Evolutionary conservation across 2,113 vertebrate genomes (phyloP), one percentile per base, ranked within the genome.

Genomic region (Ardeotis arabs): DNA sequence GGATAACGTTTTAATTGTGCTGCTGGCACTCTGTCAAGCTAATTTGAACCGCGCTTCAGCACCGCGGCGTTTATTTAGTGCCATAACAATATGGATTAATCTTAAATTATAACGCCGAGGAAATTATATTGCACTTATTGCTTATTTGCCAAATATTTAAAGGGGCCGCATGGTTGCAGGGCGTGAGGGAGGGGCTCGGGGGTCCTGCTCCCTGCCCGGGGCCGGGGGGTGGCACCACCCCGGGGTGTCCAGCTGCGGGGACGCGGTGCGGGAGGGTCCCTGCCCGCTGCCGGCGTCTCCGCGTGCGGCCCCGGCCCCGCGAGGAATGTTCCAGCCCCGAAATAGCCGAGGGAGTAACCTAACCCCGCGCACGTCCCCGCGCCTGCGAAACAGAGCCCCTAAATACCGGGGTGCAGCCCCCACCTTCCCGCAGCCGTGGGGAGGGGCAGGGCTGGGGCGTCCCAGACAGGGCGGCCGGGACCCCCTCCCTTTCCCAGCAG

Each of bases 41-140:
- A 31, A 41, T 95, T 92, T 92, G 70, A 52, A 72, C 93, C 21
- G 92, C 70, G 3, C 94, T 96, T 91, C 96, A 64, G 93, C 91
- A 68, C 85, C 85, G 88, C 93, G 18, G 87, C 72, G 8, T 92
- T 97, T 94, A 33, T 96, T 91, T 90, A 96, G 90, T 87, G 81
- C 95, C 33, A 20, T 88, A 97, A 94, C 94, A 94, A 96, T 97
- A 95, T 93, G 95, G 96, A 94, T 97, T 97, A 94, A 85, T 91
- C 95, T 94, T 93, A 87, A 97, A 94, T 94, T 95, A 77, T 89
- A 81, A 96, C 76, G 5, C 85, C 5, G 39, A 64, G 91, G 91
- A 78, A 97, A 91, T 89, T 74, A 53, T 80, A 67, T 76, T 73
- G 59, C 39, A 3, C 83, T 96, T 93, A 87, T 87, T 94, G 90